A percentile compares a stretch with the other conserved stretches of the same genome.
These are phyloP conservation scores for Drosophila sordidula DNA, from an alignment of 2,888 invertebrate genomes.

Conservation along the genomic window DNA sequence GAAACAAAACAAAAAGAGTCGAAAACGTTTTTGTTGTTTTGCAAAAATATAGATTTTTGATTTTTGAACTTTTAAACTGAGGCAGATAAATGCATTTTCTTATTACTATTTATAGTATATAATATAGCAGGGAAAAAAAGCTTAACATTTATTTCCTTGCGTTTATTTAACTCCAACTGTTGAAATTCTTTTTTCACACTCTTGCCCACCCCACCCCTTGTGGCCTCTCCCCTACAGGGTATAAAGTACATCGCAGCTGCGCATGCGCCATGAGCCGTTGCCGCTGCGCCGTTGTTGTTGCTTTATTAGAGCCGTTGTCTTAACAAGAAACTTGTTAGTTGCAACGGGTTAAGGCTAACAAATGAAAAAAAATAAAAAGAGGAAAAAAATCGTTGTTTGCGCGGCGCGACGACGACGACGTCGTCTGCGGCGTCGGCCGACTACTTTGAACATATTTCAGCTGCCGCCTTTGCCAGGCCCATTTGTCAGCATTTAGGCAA, in stretches of 20 bases:
- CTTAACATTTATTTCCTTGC: too few relatives aligned
- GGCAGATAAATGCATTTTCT: too few relatives aligned
- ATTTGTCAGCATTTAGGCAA: conserved; percentile 76
- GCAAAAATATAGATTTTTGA: too few relatives aligned
- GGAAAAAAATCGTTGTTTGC: conserved; percentile 58
- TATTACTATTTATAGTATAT: too few relatives aligned
- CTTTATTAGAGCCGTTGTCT: conserved; percentile 75
- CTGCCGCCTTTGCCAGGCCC: conserved; percentile 60
- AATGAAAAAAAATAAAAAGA: conserved; percentile 26
- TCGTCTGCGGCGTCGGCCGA: conserved; percentile 26
- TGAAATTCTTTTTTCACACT: background rate
- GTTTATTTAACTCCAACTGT: too few relatives aligned
- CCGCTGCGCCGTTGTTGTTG: conserved; percentile 47
- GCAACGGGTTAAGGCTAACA: conserved; percentile 69
- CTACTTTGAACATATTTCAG: conserved; percentile 59
- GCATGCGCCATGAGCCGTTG: conserved; percentile 62
- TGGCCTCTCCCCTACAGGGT: conserved; percentile 14
- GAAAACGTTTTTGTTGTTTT: too few relatives aligned
- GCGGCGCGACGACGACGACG: conserved; percentile 67
- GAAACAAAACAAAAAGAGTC: too few relatives aligned
- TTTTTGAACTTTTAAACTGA: too few relatives aligned
- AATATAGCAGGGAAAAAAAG: too few relatives aligned
- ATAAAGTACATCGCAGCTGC: conserved; percentile 53
- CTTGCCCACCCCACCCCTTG: background rate
- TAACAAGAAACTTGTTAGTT: conserved; percentile 81